Evolutionary conservation across 2,113 vertebrate genomes (phyloP).

Genomic region (Pogona vitticeps): DNA sequence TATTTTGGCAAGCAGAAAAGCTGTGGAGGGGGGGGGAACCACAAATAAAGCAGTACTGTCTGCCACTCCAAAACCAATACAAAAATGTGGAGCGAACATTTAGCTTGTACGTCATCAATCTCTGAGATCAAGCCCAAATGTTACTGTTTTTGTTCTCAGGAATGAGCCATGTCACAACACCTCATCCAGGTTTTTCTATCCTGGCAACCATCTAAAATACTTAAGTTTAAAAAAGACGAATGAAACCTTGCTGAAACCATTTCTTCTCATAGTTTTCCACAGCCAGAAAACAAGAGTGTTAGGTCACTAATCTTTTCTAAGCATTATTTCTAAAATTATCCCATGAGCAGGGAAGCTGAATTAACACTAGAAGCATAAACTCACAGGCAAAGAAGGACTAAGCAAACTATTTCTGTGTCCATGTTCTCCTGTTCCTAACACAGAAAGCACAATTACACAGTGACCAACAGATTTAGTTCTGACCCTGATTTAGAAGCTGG

Average conservation of each 20-base stretch:
- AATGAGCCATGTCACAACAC: neutral
- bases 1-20: neutral
- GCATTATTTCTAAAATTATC: neutral
- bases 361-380: neutral
- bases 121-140: neutral
- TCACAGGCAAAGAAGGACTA: neutral
- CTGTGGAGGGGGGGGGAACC: neutral
- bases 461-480: neutral
- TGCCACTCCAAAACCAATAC: neutral
- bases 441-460: neutral
- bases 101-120: neutral
- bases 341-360: neutral
- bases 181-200: conserved; percentile 3
- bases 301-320: conserved; percentile 4
- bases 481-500: neutral
- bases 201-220: neutral
- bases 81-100: neutral
- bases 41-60: neutral
- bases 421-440: neutral
- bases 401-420: neutral
- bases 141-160: conserved; percentile 12
- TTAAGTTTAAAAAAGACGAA: neutral
- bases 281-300: conserved; percentile 11
- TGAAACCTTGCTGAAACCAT: accelerated
- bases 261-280: neutral